Evolutionary conservation across 2,888 invertebrate genomes (phyloP), one percentile per base, ranked within the genome.

Genomic region (Eilema griseolum): DNA sequence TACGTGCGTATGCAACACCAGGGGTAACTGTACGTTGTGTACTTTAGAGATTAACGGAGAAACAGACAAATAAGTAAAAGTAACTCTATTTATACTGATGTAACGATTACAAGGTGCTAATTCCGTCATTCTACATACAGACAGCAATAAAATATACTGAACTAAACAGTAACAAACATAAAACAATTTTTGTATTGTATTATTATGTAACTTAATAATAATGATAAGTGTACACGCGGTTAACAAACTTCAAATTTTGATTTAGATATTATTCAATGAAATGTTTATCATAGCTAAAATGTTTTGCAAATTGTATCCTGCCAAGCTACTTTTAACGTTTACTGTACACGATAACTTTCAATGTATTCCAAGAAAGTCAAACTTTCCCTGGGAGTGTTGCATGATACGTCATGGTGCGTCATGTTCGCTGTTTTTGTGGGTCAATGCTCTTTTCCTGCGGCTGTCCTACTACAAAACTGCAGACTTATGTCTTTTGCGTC

Each of bases 361-460:
- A n/a, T 52, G n/a, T 52, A 16, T 52, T 52, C 52, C 52, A 52
- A 52, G 52, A 52, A 52, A 52, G 52, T 52, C 5, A 2, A 52
- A 52, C 52, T 52, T 52, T 52, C 52, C 52, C 52, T 52, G 52
- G 52, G 52, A 52, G 52, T 52, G 52, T 7, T n/a, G 52, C n/a
- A n/a, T 52, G 52, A 52, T 8, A n/a, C n/a, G 52, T 46, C 52
- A 52, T 52, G 52, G n/a, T 52, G 52, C 52, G 52, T n/a, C 52
- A 52, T 52, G 8, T n/a, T n/a, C 52, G 52, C 0, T 20, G n/a
- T 52, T 52, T 52, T 52, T 52, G 52, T n/a, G n/a, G 52, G 52
- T 52, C 52, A 52, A 52, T 52, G 52, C 52, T 52, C 52, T n/a
- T 52, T 20, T n/a, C 52, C 52, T 52, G 52, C n/a, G 20, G 8